These are phyloP conservation scores for Lithodes maja DNA, from an alignment of 2,888 invertebrate species.

Conservation along the genomic window DNA sequence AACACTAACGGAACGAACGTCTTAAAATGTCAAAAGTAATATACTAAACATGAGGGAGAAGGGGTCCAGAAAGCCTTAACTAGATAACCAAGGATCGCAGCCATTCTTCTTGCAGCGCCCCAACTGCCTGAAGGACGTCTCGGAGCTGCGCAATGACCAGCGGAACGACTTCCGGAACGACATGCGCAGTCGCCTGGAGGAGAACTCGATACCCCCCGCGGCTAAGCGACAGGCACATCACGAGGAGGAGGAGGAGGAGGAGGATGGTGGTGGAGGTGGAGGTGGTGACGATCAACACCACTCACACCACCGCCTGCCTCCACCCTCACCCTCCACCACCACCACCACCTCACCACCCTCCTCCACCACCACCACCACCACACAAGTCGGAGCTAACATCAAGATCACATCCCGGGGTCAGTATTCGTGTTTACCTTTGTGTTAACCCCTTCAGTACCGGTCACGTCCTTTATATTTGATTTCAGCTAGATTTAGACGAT, in stretches of 20 bases:
- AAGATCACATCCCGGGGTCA: slow-evolving; percentile 91
- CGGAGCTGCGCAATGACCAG: slow-evolving; percentile 47
- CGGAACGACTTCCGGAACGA: slow-evolving; percentile 54
- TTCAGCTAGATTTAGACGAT: no score
- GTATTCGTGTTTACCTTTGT: slow-evolving; percentile 71
- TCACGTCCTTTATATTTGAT: no score
- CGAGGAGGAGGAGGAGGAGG: slow-evolving; percentile 76
- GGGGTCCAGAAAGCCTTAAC: neutral
- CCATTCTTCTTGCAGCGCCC: slow-evolving; percentile 63
- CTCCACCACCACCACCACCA: slow-evolving; percentile 76
- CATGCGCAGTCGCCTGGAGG: slow-evolving; percentile 52
- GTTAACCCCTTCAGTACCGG: no score
- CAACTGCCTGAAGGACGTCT: slow-evolving; percentile 50
- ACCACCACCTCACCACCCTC: slow-evolving; percentile 72
- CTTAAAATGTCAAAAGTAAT: no score
- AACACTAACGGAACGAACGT: no score
- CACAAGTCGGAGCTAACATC: slow-evolving; percentile 82
- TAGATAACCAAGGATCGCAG: slow-evolving; percentile 60
- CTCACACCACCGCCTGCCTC: slow-evolving; percentile 71
- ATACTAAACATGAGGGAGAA: no score
- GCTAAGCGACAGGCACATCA: slow-evolving; percentile 88
- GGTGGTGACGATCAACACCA: no score
- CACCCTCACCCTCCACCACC: slow-evolving; percentile 77
- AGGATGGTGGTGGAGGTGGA: no score
- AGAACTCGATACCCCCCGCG: slow-evolving; percentile 73